Percentiles rank a stretch among this genome's conserved stretches.
phyloP scores from a whole-genome alignment of 2,888 invertebrate genomes.

The Apomyelois bistriatella region DNA sequence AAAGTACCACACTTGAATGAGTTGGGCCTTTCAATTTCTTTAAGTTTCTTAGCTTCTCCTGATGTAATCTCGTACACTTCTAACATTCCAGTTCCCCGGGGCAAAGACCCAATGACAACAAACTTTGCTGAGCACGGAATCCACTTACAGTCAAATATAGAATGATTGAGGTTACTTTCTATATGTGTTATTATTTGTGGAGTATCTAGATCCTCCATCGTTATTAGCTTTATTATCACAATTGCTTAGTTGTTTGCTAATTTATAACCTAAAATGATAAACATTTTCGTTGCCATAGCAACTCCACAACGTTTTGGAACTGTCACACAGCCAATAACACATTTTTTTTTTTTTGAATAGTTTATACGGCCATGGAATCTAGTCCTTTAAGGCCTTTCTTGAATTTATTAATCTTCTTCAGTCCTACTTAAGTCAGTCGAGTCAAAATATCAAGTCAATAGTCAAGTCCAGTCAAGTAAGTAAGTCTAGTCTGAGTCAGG shows the following conservation, averaged over 20 bases:
- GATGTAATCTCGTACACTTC: conserved; percentile 89
- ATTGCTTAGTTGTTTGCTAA: not conserved
- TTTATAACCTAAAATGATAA: conserved; percentile 40
- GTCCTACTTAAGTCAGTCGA: too few species aligned
- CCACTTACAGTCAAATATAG: conserved; percentile 96
- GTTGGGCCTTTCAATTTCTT: conserved; percentile 88
- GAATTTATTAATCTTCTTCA: too few species aligned
- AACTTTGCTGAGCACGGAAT: conserved; percentile 97
- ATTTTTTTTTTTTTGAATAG: too few species aligned
- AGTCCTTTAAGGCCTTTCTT: too few species aligned
- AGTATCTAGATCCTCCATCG: conserved; percentile 80
- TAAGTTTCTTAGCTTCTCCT: conserved; percentile 84
- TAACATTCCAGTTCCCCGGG: conserved; percentile 91
- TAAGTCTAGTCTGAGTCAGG: too few species aligned
- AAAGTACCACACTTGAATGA: conserved; percentile 96
- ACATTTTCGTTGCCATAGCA: conserved; percentile 47
- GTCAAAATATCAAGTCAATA: too few species aligned
- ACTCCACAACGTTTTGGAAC: too few species aligned
- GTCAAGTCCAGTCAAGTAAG: too few species aligned
- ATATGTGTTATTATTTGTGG: conserved; percentile 95
- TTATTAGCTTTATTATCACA: conserved; percentile 6
- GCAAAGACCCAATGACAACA: conserved; percentile 90
- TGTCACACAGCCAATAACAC: too few species aligned
- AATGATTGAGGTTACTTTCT: conserved; percentile 90
- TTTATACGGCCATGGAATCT: too few species aligned